Conservation (phyloP, 2,888 invertebrate species). For the Eudasyphora cyanicolor region DNA sequence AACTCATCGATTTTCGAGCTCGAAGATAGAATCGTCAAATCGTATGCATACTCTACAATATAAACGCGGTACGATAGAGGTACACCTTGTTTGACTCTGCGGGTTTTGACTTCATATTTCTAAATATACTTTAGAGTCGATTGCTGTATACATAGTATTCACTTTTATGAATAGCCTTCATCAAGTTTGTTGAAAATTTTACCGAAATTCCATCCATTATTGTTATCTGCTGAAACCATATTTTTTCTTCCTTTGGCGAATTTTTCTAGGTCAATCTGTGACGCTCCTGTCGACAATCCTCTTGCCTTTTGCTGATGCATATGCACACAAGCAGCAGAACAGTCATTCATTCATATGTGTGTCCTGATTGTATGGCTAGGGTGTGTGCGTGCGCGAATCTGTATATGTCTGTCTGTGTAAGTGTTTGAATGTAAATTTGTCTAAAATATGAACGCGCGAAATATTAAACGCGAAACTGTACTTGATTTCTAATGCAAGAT, state of each 20-base stretch:
- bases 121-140: no score
- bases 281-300: background rate
- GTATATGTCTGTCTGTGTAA: background rate
- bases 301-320: conserved; percentile 15
- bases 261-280: background rate
- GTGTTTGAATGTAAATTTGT: conserved; percentile 49
- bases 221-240: no score
- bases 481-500: conserved; percentile 65
- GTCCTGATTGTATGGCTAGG: background rate
- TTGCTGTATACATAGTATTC: no score
- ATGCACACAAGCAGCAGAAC: conserved; percentile 5
- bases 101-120: no score
- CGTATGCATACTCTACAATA: no score
- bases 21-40: no score
- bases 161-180: no score
- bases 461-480: conserved; percentile 73
- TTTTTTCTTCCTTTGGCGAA: background rate
- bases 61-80: no score
- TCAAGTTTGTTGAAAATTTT: no score
- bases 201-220: no score
- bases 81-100: no score
- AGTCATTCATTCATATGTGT: background rate
- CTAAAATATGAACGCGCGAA: conserved; percentile 67
- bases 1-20: no score
- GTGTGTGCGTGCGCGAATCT: background rate